A percentile compares a stretch with the other conserved stretches of the same genome.
phyloP scores from a whole-genome alignment of 2,888 invertebrate species.

The Piscicola geometra region DNA sequence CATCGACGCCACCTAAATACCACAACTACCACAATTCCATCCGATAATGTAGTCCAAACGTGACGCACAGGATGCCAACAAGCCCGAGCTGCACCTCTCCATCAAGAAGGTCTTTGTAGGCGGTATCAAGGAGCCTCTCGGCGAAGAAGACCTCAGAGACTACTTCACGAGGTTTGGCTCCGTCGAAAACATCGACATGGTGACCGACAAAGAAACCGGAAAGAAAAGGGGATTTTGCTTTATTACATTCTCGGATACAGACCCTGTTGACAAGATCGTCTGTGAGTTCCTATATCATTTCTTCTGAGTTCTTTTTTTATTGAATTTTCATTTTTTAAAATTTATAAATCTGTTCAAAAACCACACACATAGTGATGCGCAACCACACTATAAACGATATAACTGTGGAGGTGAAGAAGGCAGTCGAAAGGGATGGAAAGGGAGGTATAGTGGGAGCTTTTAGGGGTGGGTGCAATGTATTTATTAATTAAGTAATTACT shows the following conservation, averaged over 20 bases:
- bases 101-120: slow-evolving; percentile 93
- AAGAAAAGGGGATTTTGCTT: slow-evolving; percentile 93
- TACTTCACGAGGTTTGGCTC: slow-evolving; percentile 66
- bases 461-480: slow-evolving; percentile 34
- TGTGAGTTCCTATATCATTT: slow-evolving; percentile 69
- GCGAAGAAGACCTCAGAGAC: slow-evolving; percentile 72
- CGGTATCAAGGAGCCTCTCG: slow-evolving; percentile 83
- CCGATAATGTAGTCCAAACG: background rate
- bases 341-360: background rate
- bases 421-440: slow-evolving; percentile 61
- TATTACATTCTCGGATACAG: slow-evolving; percentile 93
- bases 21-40: too few relatives aligned
- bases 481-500: too few relatives aligned
- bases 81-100: slow-evolving; percentile 80
- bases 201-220: slow-evolving; percentile 84
- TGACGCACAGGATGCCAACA: slow-evolving; percentile 62
- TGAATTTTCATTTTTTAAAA: background rate
- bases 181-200: slow-evolving; percentile 76
- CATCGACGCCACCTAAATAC: background rate
- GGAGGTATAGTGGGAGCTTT: slow-evolving; percentile 28
- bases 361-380: slow-evolving; percentile 63
- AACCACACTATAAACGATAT: slow-evolving; percentile 69
- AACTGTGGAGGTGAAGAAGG: slow-evolving; percentile 85
- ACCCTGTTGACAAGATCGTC: slow-evolving; percentile 91
- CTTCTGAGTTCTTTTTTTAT: background rate